A percentile compares a stretch with the other conserved stretches of the same genome.
These are phyloP conservation scores for Byasa hedistus DNA, from an alignment of 2,888 invertebrate genomes.

Conservation along the genomic window DNA sequence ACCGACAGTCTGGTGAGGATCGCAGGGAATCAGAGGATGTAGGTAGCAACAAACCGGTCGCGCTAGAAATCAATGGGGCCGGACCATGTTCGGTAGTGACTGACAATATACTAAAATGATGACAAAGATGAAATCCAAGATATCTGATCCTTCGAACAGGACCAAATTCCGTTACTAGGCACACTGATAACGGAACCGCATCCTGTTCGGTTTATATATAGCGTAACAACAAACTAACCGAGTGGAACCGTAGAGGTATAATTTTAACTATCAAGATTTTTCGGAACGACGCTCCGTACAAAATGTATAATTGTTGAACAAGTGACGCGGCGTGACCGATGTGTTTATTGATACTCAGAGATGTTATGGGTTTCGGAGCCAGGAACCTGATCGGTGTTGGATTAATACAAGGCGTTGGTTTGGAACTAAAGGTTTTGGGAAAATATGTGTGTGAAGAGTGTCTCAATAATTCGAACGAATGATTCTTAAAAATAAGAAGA, in stretches of 20 bases:
- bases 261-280: slow-evolving; percentile 24
- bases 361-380: slow-evolving; percentile 29
- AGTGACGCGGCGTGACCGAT: slow-evolving; percentile 39
- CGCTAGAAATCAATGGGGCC: too few species aligned
- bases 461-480: background rate
- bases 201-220: slow-evolving; percentile 8
- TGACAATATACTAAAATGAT: too few species aligned
- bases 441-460: background rate
- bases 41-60: too few species aligned
- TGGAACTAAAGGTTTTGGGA: background rate
- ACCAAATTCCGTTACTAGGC: too few species aligned
- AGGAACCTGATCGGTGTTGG: slow-evolving; percentile 19
- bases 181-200: slow-evolving; percentile 13
- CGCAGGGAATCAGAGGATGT: too few species aligned
- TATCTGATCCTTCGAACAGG: too few species aligned
- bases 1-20: too few species aligned
- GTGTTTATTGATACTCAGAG: slow-evolving; percentile 37
- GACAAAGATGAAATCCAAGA: too few species aligned
- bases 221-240: slow-evolving; percentile 7
- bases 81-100: too few species aligned
- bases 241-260: slow-evolving; percentile 17
- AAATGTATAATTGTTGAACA: slow-evolving; percentile 44
- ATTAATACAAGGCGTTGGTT: slow-evolving; percentile 13
- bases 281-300: slow-evolving; percentile 34
- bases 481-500: background rate